Percentiles rank a stretch among this genome's conserved stretches.
Evolutionary conservation across 2,797 vertebrate genomes (phyloP).

Genomic region (Hydrolagus colliei): DNA sequence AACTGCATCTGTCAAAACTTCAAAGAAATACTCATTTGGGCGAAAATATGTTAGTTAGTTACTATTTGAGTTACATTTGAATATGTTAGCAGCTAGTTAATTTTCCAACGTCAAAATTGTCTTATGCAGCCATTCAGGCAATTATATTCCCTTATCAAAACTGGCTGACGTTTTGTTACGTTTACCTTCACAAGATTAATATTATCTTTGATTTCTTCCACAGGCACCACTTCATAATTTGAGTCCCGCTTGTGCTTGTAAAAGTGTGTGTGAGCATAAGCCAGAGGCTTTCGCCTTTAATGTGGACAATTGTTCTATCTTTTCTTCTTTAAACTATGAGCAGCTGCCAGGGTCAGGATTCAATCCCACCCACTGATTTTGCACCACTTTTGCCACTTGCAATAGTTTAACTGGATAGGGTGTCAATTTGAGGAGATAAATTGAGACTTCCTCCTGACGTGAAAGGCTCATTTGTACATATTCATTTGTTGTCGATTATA

Average conservation of each 20-base stretch:
- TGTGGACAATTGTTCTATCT: not conserved
- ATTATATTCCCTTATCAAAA: not conserved
- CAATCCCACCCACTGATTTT: not conserved
- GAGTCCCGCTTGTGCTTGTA: not conserved
- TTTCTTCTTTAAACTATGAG: too few relatives aligned
- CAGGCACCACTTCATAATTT: not conserved
- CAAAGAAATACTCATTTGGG: not conserved
- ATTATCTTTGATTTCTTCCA: not conserved
- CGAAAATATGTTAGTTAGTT: not conserved
- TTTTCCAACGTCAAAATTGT: not conserved
- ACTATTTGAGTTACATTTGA: not conserved
- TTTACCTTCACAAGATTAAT: not conserved
- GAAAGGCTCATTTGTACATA: too few relatives aligned
- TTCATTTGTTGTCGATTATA: not conserved
- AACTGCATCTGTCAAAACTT: not conserved
- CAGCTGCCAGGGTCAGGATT: not conserved
- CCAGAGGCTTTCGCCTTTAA: not conserved
- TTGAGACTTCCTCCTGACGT: not conserved
- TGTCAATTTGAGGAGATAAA: constrained; percentile 1
- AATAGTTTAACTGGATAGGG: not conserved
- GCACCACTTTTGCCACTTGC: not conserved
- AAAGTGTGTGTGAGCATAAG: not conserved
- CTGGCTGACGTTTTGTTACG: not conserved
- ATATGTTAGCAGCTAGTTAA: not conserved
- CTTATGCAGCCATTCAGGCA: too few relatives aligned